Evolutionary conservation across 1,140 invertebrate genomes (phyloP).

Genomic region (Macrosteles quadrilineatus): DNA sequence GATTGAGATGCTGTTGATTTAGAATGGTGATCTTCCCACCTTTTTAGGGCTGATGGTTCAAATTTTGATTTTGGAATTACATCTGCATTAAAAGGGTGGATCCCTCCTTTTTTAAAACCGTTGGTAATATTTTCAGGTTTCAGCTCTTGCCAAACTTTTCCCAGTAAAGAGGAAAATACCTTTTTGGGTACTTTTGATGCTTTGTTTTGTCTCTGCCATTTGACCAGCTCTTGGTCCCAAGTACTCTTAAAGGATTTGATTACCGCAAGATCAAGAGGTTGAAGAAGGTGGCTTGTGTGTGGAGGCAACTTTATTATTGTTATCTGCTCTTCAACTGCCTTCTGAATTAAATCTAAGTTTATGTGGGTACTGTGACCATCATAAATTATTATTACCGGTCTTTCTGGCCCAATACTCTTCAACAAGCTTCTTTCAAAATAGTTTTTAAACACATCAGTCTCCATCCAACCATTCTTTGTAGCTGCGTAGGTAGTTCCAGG

Average conservation of each 20-base stretch:
- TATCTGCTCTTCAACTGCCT: slow-evolving; percentile 43
- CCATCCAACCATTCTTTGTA: slow-evolving; percentile 47
- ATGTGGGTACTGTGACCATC: slow-evolving; percentile 48
- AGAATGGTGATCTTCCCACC: slow-evolving; percentile 36
- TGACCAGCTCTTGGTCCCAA: too few relatives aligned
- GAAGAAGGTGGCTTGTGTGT: too few relatives aligned
- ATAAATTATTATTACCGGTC: slow-evolving; percentile 46
- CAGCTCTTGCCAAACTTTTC: slow-evolving; percentile 41
- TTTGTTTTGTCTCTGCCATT: slow-evolving; percentile 39
- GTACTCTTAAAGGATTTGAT: slow-evolving; percentile 38
- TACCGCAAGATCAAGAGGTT: slow-evolving; percentile 35
- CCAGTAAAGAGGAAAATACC: slow-evolving; percentile 38
- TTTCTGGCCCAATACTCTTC: slow-evolving; percentile 36
- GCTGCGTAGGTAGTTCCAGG: slow-evolving; percentile 45
- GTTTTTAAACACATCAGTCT: slow-evolving; percentile 45
- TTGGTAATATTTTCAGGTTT: slow-evolving; percentile 36
- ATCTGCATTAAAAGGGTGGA: slow-evolving; percentile 37
- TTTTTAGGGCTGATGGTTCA: slow-evolving; percentile 28
- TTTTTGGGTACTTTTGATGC: slow-evolving; percentile 43
- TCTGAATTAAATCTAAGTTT: slow-evolving; percentile 42
- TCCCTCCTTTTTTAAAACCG: slow-evolving; percentile 45
- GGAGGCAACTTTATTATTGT: slow-evolving; percentile 46
- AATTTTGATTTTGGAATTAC: too few relatives aligned
- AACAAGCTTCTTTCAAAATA: slow-evolving; percentile 43
- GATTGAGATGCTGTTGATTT: slow-evolving; percentile 42